Conservation (phyloP, 2,797 vertebrate genomes). For the Bradypodion pumilum region DNA sequence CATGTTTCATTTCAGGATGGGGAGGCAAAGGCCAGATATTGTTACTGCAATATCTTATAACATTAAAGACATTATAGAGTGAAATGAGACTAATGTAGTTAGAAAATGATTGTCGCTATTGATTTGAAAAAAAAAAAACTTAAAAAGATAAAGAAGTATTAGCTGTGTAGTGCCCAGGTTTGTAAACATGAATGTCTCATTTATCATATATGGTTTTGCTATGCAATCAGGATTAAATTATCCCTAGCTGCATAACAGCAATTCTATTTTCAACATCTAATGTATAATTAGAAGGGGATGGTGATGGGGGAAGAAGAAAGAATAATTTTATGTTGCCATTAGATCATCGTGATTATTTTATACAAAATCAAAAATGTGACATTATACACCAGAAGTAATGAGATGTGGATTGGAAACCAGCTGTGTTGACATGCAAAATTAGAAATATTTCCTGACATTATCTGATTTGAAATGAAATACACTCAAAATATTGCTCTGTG, state of each 20-base stretch:
- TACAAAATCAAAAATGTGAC: conserved; percentile 61
- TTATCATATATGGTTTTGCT: conserved; percentile 27
- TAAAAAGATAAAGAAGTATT: conserved; percentile 68
- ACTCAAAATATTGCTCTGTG: conserved; percentile 54
- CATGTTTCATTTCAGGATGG: too few species aligned
- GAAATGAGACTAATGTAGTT: conserved; percentile 74
- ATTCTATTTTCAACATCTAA: conserved; percentile 44
- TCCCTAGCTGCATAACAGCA: conserved; percentile 41
- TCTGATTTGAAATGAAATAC: conserved; percentile 56
- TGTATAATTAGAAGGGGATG: conserved; percentile 43
- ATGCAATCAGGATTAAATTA: conserved; percentile 43
- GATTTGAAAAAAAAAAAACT: conserved; percentile 68
- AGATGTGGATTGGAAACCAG: conserved; percentile 55
- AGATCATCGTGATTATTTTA: conserved; percentile 40
- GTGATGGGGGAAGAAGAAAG: background rate
- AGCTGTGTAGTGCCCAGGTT: conserved; percentile 19
- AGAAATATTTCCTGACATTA: conserved; percentile 54
- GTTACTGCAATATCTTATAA: conserved; percentile 69
- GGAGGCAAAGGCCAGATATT: too few species aligned
- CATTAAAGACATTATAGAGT: conserved; percentile 75
- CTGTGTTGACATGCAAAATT: conserved; percentile 55
- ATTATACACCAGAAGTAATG: conserved; percentile 59
- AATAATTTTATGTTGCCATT: conserved; percentile 38
- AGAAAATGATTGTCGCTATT: conserved; percentile 68
- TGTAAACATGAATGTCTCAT: conserved; percentile 1